These are phyloP conservation scores for Matsumyia berberina DNA, from an alignment of 2,888 invertebrate genomes.

Conservation along the genomic window DNA sequence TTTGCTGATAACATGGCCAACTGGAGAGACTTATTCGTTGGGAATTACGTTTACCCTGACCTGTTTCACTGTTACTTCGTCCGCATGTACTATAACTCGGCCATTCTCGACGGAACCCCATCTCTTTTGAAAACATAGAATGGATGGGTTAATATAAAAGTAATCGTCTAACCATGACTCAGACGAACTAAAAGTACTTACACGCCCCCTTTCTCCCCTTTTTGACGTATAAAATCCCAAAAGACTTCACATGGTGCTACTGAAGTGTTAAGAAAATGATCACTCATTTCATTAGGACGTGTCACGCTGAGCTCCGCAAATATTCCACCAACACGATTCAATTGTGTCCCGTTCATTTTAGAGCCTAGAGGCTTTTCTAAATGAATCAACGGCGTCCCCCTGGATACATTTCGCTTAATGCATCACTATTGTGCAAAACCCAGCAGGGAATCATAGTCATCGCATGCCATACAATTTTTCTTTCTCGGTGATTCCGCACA, in stretches of 20 bases:
- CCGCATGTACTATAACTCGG: too few relatives aligned
- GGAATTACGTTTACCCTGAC: too few relatives aligned
- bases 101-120: too few relatives aligned
- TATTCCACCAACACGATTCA: slow-evolving; percentile 46
- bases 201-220: not conserved
- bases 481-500: slow-evolving; percentile 25
- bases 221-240: not conserved
- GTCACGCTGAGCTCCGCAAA: slow-evolving; percentile 53
- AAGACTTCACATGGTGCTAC: not conserved
- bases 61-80: too few relatives aligned
- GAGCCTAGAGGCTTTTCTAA: slow-evolving; percentile 48
- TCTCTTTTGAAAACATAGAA: too few relatives aligned
- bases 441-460: slow-evolving; percentile 26
- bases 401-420: slow-evolving; percentile 43
- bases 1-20: too few relatives aligned
- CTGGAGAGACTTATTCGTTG: too few relatives aligned
- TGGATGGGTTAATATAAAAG: too few relatives aligned
- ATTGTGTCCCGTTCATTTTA: slow-evolving; percentile 45
- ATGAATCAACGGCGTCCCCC: slow-evolving; percentile 49
- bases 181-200: too few relatives aligned
- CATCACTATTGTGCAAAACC: slow-evolving; percentile 53
- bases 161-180: too few relatives aligned
- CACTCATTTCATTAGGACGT: slow-evolving; percentile 55
- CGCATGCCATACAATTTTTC: slow-evolving; percentile 33
- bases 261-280: slow-evolving; percentile 39